Evolutionary conservation across 2,113 vertebrate genomes (phyloP).

Genomic region (Lepus europaeus): DNA sequence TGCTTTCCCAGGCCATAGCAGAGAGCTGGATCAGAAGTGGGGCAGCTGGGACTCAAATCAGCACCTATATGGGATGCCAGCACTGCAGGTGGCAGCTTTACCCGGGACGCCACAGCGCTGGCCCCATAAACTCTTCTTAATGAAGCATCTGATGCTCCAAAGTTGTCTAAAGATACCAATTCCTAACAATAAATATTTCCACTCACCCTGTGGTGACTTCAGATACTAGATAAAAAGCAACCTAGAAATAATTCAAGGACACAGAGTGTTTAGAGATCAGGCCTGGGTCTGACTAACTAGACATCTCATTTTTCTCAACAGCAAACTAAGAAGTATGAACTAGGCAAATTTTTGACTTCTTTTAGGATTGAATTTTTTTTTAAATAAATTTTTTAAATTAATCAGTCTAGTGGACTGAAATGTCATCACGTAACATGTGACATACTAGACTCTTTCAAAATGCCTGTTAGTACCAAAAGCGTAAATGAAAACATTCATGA

Average conservation of each 20-base stretch:
- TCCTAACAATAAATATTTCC: not conserved
- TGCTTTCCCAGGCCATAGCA: too few species aligned
- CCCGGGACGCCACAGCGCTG: too few species aligned
- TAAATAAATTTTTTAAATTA: too few species aligned
- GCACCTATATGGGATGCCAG: too few species aligned
- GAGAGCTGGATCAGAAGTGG: too few species aligned
- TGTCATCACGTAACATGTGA: not conserved
- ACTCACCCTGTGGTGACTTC: not conserved
- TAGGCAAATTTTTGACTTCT: conserved; percentile 24
- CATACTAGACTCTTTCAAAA: conserved; percentile 22
- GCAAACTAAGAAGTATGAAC: conserved; percentile 11
- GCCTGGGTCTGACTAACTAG: not conserved
- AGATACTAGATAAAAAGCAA: conserved; percentile 1
- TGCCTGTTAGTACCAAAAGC: conserved; percentile 14
- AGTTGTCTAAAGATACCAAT: not conserved
- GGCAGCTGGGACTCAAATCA: too few species aligned
- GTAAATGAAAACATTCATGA: conserved; percentile 37
- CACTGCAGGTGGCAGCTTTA: too few species aligned
- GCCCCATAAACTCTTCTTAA: not conserved
- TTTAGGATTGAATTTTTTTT: conserved; percentile 16
- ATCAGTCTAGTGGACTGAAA: conserved; percentile 2
- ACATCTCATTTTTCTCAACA: conserved; percentile 40
- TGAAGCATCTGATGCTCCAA: not conserved
- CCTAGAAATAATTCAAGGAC: not conserved
- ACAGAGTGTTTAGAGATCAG: not conserved